Evolutionary conservation across 2,888 invertebrate genomes (phyloP).

Genomic region (Latrodectus elegans): DNA sequence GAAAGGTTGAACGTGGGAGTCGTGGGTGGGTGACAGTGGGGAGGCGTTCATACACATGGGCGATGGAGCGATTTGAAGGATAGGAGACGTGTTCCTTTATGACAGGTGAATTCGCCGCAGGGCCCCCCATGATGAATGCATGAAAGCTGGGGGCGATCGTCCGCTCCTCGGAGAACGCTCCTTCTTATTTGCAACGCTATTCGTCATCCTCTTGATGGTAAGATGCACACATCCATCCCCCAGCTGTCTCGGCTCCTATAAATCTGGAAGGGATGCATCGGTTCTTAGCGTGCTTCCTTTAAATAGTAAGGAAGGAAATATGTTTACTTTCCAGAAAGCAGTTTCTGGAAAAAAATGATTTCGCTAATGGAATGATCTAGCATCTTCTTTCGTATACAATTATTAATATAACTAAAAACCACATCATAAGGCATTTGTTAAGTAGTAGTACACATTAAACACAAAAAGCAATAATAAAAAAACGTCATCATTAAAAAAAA

Average conservation of each 20-base stretch:
- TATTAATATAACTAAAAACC: no score
- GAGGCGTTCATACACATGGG: slow-evolving; percentile 22
- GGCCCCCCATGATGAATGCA: slow-evolving; percentile 36
- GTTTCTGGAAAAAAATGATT: no score
- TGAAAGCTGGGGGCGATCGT: slow-evolving; percentile 26
- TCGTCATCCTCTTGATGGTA: slow-evolving; percentile 30
- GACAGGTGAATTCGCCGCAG: slow-evolving; percentile 40
- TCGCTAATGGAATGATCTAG: no score
- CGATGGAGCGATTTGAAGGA: slow-evolving; percentile 38
- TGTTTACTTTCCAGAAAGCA: no score
- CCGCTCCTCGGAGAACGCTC: slow-evolving; percentile 31
- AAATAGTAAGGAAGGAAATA: background rate
- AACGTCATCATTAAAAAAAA: no score
- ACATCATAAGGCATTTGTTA: no score
- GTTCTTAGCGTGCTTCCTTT: background rate
- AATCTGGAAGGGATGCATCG: slow-evolving; percentile 20
- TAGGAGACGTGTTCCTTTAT: background rate
- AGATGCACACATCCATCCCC: slow-evolving; percentile 6
- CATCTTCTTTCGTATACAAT: no score
- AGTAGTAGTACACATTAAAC: no score
- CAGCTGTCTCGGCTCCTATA: background rate
- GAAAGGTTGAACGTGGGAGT: background rate
- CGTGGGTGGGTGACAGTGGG: background rate
- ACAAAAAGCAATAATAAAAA: no score
- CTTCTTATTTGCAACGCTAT: slow-evolving; percentile 48